Evolutionary conservation across 2,888 invertebrate species (phyloP), one percentile per base, ranked within the genome.

Genomic region (Tubiluchus corallicola): DNA sequence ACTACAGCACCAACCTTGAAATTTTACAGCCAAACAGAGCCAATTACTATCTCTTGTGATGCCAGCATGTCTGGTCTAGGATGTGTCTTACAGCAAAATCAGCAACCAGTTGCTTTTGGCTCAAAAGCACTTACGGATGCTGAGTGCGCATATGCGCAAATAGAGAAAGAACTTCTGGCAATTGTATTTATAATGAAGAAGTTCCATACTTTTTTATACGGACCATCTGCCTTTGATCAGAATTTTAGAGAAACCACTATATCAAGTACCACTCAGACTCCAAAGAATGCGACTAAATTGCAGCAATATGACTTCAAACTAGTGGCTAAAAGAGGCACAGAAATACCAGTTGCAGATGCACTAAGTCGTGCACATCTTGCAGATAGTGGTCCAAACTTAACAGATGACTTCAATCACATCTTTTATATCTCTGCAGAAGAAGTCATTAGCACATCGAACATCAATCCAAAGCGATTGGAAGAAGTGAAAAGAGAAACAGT

Each of bases 291-390:
- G 44, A 20, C 39, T 51, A 16, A 21, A 38, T 18, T 49, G 17
- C 47, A 47, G 39, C 37, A 43, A 37, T 51, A 49, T 44, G 20
- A 47, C 17, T 4, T 49, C 13, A 16, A 47, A 16, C n/a, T 47
- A 4, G 44, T 21, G 15, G 45, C 45, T 37, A 40, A 41, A 15
- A 50, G 51, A 21, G 52, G 50, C 16, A 51, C 47, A 37, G 17
- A 45, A 4, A 45, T 54, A 45, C 39, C 44, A 39, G 37, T 53
- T 9, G 52, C 53, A n/a, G 50, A 53, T 41, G 45, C 47, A 4
- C 47, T 53, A 13, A 51, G 47, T 4, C 41, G 50, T 37, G 48
- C 51, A 46, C 21, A 16, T 48, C 16, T 4, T 42, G 16, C 19
- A 4, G n/a, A 38, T n/a, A 29, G 39, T 3, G 9, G 19, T 3